Evolutionary conservation across 2,113 vertebrate species (phyloP), one percentile per base, ranked within the genome.

Genomic region (Eonycteris spelaea): DNA sequence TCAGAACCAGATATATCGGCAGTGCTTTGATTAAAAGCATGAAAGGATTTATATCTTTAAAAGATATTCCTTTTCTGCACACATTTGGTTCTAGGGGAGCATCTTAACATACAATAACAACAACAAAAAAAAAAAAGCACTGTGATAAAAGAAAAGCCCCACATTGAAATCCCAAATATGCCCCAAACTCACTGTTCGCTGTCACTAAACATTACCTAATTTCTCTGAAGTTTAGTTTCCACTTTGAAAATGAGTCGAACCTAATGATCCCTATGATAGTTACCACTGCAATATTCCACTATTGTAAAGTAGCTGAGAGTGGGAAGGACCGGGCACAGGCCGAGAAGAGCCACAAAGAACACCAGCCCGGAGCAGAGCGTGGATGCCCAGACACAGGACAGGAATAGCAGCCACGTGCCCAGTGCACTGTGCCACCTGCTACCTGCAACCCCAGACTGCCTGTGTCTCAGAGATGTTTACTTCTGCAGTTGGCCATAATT

Each of bases 341-440:
- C 35, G 16, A 38, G 4, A 33, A 22, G 10, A 91, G 7, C 1
- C 21, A 38, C 35, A 11, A 16, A 15, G 70, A 38, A 75, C n/a
- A 12, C 1, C 30, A 71, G 1, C 2, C 74, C 15, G 26, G 51
- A 86, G 21, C 40, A 43, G 26, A 59, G 30, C 4, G 33, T 0
- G 2, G 22, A 53, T 70, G 2, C 21, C 12, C 35, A 26, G 13
- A 30, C 6, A 30, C 4, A 0, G 3, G 63, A n/a, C 1, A 59
- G 35, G 16, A 26, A 38, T 45, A 18, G 19, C 7, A 33, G 3
- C 2, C 22, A 6, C 5, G 5, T 22, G 13, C n/a, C 14, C 7
- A n/a, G 2, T 3, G 7, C 7, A 15, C 2, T 6, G 2, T 16
- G n/a, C 11, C 28, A 3, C 3, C 7, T 45, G 13, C 77, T 51